These are phyloP conservation scores for Cosmopolites sordidus DNA, from an alignment of 2,888 invertebrate genomes.

Conservation along the genomic window DNA sequence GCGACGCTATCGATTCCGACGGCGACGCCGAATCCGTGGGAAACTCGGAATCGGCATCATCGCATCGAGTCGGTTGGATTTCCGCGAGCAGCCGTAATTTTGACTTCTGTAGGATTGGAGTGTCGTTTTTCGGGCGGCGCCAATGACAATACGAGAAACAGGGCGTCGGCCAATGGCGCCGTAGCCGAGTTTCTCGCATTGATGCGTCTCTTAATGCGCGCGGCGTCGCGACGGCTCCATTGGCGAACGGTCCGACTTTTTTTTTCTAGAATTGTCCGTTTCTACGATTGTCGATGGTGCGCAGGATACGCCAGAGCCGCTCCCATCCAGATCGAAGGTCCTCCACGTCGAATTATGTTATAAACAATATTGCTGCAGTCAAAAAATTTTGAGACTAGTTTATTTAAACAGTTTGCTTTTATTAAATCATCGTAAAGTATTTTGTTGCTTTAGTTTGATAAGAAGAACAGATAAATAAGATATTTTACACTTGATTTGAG, in stretches of 20 bases:
- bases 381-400: too few species aligned
- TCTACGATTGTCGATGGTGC: conserved; percentile 33
- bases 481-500: too few species aligned
- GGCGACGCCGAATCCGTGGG: conserved; percentile 23
- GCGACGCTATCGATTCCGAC: conserved; percentile 22
- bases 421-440: too few species aligned
- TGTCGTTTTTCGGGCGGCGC: conserved; percentile 36
- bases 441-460: too few species aligned
- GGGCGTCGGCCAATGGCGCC: conserved; percentile 44
- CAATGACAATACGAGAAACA: conserved; percentile 50
- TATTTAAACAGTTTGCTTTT: too few species aligned
- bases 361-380: too few species aligned
- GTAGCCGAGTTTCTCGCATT: conserved; percentile 46
- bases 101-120: conserved; percentile 30
- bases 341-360: background rate
- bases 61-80: conserved; percentile 28
- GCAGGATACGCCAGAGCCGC: background rate
- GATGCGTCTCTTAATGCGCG: conserved; percentile 42
- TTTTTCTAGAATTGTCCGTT: conserved; percentile 41
- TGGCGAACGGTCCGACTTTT: conserved; percentile 37
- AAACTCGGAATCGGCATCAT: background rate
- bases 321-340: background rate
- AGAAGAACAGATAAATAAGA: too few species aligned
- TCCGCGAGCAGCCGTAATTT: conserved; percentile 28
- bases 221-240: conserved; percentile 23